Evolutionary conservation across 2,797 vertebrate species (phyloP), one percentile per base, ranked within the genome.

Genomic region (Adelosebastes latens): DNA sequence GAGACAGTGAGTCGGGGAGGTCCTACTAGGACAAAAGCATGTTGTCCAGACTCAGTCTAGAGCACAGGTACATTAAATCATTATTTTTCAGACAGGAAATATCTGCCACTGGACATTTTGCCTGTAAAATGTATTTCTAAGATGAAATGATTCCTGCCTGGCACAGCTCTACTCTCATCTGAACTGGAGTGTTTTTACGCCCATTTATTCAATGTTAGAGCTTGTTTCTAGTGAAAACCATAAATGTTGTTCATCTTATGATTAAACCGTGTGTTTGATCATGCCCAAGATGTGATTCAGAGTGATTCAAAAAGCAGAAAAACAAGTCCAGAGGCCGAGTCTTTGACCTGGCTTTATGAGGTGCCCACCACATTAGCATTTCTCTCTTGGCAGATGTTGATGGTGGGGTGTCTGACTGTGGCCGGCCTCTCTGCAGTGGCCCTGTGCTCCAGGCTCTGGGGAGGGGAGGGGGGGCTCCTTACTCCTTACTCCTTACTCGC

Each of bases 61-160:
- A 87, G 91, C 73, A 89, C 88, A 92, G 88, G 89, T 93, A 92
- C 75, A 89, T 93, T 93, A 90, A 92, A 93, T 94, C 90, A 93
- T 94, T 91, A 93, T 93, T 94, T 94, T 90, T 88, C 87, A 93
- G 89, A 91, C 93, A 94, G 92, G 92, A 95, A 94, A 93, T 94
- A 92, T 93, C 92, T 94, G 89, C 90, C 90, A 88, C 75, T 90
- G 89, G 86, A 90, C 86, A 85, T 92, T 92, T 93, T 90, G 91
- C 87, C 90, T 87, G 91, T 92, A 90, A 94, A 95, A 91, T 91
- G 82, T 93, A 87, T 92, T 94, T 91, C 83, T 92, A 84, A 93
- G 91, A 94, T 93, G 89, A 93, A 94, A 91, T 84, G 84, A 94
- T 93, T 93, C 90, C 88, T 87, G 81, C 83, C 82, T 93, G 87